Percentiles rank a stretch among this genome's conserved stretches.
These are phyloP conservation scores for Sarcophaga rosellei DNA, from an alignment of 2,888 invertebrate genomes.

Conservation along the genomic window DNA sequence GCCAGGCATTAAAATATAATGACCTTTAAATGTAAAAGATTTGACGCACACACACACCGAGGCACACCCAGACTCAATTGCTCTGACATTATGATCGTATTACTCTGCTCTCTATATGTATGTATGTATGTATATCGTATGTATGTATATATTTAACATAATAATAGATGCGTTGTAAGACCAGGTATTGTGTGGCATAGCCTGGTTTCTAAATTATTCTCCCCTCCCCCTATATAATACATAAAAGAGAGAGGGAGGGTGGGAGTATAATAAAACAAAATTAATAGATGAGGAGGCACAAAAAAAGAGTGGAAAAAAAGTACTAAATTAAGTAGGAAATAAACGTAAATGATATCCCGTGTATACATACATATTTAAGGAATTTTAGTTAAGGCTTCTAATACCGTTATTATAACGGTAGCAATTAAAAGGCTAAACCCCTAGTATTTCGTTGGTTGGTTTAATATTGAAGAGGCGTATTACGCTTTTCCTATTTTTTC, in stretches of 20 bases:
- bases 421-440: neutral
- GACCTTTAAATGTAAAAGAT: constrained; percentile 43
- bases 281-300: neutral
- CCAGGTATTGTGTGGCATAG: neutral
- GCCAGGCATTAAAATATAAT: constrained; percentile 56
- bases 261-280: neutral
- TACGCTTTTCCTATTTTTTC: no score
- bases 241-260: neutral
- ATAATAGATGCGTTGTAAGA: neutral
- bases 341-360: neutral
- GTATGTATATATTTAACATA: no score
- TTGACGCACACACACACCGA: neutral
- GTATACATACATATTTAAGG: neutral
- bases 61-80: no score
- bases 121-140: no score
- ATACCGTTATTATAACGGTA: neutral
- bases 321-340: neutral
- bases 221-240: neutral
- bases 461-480: no score
- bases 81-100: no score
- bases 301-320: neutral
- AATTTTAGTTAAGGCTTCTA: neutral
- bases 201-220: neutral
- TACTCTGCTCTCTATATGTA: no score
- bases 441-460: no score